Evolutionary conservation across 2,888 invertebrate species (phyloP).

Genomic region (Rhagium mordax): DNA sequence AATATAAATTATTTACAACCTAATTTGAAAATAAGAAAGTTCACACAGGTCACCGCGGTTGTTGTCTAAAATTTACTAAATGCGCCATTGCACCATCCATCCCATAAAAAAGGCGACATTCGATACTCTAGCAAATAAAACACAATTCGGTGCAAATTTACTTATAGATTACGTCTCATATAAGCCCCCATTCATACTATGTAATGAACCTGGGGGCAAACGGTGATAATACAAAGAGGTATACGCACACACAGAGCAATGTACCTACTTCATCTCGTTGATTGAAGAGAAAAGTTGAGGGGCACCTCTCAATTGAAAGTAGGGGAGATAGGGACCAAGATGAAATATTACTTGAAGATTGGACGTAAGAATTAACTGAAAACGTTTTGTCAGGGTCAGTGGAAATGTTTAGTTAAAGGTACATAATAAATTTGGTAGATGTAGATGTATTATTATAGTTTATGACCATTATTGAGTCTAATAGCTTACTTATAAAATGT

Average conservation of each 20-base stretch:
- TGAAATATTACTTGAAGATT: background rate
- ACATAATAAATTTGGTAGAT: too few relatives aligned
- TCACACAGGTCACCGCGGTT: too few relatives aligned
- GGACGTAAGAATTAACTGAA: background rate
- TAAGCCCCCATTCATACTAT: conserved; percentile 49
- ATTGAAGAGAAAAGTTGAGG: conserved; percentile 45
- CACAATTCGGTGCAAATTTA: conserved; percentile 53
- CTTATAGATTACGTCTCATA: conserved; percentile 52
- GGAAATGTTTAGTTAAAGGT: too few relatives aligned
- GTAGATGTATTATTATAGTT: too few relatives aligned
- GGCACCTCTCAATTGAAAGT: conserved; percentile 34
- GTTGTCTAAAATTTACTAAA: background rate
- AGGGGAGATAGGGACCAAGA: conserved; percentile 36
- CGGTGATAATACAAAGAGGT: conserved; percentile 51
- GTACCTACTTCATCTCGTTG: conserved; percentile 43
- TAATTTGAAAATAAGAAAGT: too few relatives aligned
- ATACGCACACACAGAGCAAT: conserved; percentile 42
- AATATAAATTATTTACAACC: too few relatives aligned
- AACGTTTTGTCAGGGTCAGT: too few relatives aligned
- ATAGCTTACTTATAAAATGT: too few relatives aligned
- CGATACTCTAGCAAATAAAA: conserved; percentile 46
- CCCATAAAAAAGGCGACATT: conserved; percentile 34
- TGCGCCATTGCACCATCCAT: background rate
- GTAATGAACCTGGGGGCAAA: conserved; percentile 54
- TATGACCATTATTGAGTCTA: too few relatives aligned